Base-by-base conservation (phyloP, 2,888 invertebrate species). In the Pheosia gnoma region DNA sequence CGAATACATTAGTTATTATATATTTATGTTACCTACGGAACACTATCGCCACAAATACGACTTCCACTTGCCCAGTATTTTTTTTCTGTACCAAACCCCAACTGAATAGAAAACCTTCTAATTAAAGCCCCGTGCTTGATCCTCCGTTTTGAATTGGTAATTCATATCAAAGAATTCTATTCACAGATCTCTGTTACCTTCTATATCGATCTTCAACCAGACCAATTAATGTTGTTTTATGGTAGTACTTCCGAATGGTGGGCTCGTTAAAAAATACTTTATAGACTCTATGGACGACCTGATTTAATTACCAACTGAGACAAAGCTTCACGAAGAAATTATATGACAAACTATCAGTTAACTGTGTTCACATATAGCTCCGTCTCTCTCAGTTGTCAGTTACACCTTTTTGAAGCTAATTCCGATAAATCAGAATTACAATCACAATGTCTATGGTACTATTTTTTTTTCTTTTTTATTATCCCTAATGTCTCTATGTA, bases 81-180 rank as follows among this genome's bases (percentile, higher is more conserved):
- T 81, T 59, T 76, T 72, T 68, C 70, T 59, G 62, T 65, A 78
- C 62, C 60, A 68, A 60, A 60, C 66, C 65, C 70, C 70, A 63
- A 71, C 67, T 72, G 65, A 81, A 75, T 79, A 68, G 82, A 13
- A 55, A 81, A 82, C 74, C 85, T 89, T 90, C 91, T 92, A 91
- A 91, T 91, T 91, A 91, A 85, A 82, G 80, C 83, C 72, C 82
- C 81, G 79, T 80, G 82, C 84, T 86, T 82, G 77, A 81, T 78
- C 68, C 80, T 75, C 68, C 70, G 80, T 86, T 91, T 85, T 90
- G 91, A 91, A 92, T 91, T 92, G 90, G 90, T 90, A 91, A 92
- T 91, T 80, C 80, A 80, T 84, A 82, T 90, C 91, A 91, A 91
- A 91, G 92, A 88, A 81, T 85, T 82, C 75, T 80, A 81, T 82